These are phyloP conservation scores for Centruroides sculpturatus DNA, from an alignment of 1,140 invertebrate species.

Conservation along the genomic window DNA sequence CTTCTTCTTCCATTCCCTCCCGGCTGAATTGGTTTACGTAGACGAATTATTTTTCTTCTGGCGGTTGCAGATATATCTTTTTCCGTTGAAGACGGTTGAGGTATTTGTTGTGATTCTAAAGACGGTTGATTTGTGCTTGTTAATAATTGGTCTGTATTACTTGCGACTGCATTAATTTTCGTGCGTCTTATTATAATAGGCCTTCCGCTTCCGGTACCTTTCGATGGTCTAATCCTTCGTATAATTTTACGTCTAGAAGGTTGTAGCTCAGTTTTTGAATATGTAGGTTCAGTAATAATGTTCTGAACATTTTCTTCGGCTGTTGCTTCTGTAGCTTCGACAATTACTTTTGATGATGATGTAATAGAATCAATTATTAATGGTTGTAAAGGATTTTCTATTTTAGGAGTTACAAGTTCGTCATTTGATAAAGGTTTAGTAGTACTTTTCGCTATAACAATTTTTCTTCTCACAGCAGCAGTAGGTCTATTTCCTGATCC, in stretches of 20 bases:
- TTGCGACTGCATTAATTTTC: slow-evolving; percentile 1
- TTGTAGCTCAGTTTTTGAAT: too few relatives aligned
- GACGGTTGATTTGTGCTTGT: background rate
- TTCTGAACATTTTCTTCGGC: background rate
- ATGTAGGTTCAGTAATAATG: too few relatives aligned
- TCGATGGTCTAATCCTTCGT: slow-evolving; percentile 4
- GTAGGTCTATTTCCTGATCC: too few relatives aligned
- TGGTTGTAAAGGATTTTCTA: background rate
- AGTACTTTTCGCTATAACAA: too few relatives aligned
- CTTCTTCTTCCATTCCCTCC: background rate
- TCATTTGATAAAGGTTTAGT: background rate
- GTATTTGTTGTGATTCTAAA: background rate
- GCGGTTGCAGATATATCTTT: background rate
- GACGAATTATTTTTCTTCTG: background rate
- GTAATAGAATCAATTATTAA: background rate
- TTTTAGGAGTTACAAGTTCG: background rate
- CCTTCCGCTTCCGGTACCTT: slow-evolving; percentile 8
- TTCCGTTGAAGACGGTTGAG: background rate
- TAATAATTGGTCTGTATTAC: too few relatives aligned
- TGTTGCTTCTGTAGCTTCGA: background rate
- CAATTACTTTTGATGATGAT: too few relatives aligned
- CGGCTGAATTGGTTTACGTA: background rate
- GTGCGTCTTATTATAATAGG: slow-evolving; percentile 8
- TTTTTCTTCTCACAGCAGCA: too few relatives aligned
- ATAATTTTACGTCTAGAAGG: slow-evolving; percentile 2